phyloP scores from a whole-genome alignment of 92 coral and sea anemone species.

The Umimayanthus kanabou region DNA sequence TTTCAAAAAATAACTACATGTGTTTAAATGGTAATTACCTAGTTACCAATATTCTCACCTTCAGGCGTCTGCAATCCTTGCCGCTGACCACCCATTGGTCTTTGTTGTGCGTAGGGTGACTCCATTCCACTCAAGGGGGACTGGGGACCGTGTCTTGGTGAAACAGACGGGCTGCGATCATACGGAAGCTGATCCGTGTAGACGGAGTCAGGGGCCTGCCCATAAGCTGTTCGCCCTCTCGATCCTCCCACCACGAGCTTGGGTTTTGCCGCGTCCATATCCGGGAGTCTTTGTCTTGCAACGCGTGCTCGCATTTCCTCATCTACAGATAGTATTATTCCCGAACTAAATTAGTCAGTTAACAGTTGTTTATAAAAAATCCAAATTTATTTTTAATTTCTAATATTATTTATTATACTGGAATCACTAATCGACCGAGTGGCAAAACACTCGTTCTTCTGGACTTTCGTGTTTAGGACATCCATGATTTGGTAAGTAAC shows the following conservation, averaged over 20 bases:
- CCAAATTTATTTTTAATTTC: too few relatives aligned
- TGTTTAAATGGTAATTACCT: too few relatives aligned
- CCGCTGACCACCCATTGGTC: constrained; percentile 64
- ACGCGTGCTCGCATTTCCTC: constrained; percentile 80
- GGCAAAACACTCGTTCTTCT: too few relatives aligned
- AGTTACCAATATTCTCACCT: neutral
- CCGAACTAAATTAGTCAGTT: constrained; percentile 45
- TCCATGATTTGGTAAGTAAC: too few relatives aligned
- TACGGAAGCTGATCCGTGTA: constrained; percentile 62
- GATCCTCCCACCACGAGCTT: constrained; percentile 84
- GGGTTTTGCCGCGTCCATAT: constrained; percentile 69
- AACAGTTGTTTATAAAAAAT: neutral
- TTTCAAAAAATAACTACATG: too few relatives aligned
- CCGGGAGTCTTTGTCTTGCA: constrained; percentile 72
- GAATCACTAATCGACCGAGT: too few relatives aligned
- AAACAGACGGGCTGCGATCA: constrained; percentile 59
- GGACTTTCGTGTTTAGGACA: too few relatives aligned
- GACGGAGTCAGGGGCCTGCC: constrained; percentile 82
- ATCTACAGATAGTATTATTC: constrained; percentile 50
- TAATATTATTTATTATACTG: too few relatives aligned
- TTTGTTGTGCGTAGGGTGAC: constrained; percentile 37
- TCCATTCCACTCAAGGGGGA: constrained; percentile 44
- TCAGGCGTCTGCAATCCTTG: constrained; percentile 45
- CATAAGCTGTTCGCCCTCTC: constrained; percentile 83
- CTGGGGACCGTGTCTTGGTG: constrained; percentile 84